Percentiles rank a stretch among this genome's conserved stretches.
These are phyloP conservation scores for Thymelicus lineola DNA, from an alignment of 2,888 invertebrate genomes.

Conservation along the genomic window DNA sequence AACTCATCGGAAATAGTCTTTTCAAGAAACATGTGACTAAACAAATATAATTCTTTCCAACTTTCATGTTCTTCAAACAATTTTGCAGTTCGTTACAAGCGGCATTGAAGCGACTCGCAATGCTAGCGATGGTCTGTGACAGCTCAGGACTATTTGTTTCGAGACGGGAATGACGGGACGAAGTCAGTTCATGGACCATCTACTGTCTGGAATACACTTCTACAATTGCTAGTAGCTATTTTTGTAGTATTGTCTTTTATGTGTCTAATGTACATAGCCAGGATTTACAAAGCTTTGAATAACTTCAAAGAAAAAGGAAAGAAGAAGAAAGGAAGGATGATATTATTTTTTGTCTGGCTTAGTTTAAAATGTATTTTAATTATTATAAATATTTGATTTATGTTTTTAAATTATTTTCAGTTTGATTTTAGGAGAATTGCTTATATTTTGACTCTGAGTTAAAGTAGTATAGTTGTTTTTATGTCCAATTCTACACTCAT, in stretches of 20 bases:
- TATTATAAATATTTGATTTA: no score
- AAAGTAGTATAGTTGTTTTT: no score
- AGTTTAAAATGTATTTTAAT: no score
- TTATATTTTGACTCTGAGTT: no score
- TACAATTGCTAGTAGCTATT: not conserved
- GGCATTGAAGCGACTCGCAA: conserved; percentile 51
- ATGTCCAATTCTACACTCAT: no score
- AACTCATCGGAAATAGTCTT: not conserved
- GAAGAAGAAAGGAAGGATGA: no score
- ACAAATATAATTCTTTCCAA: conserved; percentile 11
- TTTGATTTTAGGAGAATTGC: no score
- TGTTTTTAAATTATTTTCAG: no score
- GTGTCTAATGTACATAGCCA: no score
- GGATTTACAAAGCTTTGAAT: no score
- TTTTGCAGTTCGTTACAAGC: conserved; percentile 62
- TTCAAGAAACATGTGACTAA: conserved; percentile 23
- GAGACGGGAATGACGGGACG: not conserved
- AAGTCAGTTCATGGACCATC: not conserved
- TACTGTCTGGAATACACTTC: not conserved
- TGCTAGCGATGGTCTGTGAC: conserved; percentile 42
- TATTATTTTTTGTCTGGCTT: no score
- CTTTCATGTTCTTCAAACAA: conserved; percentile 49
- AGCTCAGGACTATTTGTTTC: not conserved
- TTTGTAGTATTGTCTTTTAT: not conserved
- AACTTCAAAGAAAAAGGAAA: no score